A percentile compares a stretch with the other conserved stretches of the same genome.
Evolutionary conservation across 1,140 invertebrate genomes (phyloP).

Genomic region (Lamellibrachia luymesi): DNA sequence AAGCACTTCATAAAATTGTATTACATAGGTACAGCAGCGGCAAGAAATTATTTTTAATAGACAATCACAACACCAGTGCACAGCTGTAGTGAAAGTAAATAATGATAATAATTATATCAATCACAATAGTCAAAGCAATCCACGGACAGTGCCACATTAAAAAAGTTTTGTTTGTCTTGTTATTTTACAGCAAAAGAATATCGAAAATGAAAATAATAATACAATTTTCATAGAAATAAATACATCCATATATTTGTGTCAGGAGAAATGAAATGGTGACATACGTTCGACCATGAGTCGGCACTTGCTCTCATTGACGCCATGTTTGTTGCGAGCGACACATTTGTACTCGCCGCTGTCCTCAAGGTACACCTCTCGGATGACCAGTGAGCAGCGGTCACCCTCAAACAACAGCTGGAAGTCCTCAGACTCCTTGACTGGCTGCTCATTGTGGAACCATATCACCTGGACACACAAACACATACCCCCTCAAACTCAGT

Average conservation of each 20-base stretch:
- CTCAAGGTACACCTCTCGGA: constrained; percentile 54
- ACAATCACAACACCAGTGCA: neutral
- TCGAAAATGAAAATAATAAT: neutral
- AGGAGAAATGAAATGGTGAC: constrained; percentile 25
- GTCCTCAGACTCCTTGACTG: constrained; percentile 53
- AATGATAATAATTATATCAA: neutral
- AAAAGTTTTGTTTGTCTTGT: no score
- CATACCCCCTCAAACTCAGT: neutral
- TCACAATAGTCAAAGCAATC: neutral
- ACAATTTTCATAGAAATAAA: no score
- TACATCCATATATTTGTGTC: no score
- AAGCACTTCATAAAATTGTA: neutral
- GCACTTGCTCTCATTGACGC: constrained; percentile 54
- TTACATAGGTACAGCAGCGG: neutral
- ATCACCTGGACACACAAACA: constrained; percentile 40
- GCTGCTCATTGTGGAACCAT: constrained; percentile 54
- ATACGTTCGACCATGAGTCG: constrained; percentile 54
- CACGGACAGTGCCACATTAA: neutral
- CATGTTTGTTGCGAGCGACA: constrained; percentile 55
- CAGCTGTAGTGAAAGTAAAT: neutral
- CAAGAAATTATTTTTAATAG: neutral
- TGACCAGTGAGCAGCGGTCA: constrained; percentile 55
- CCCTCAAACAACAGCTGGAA: constrained; percentile 55
- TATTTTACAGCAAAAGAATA: neutral
- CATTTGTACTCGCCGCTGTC: constrained; percentile 58